Percentiles rank a stretch among this genome's conserved stretches.
Conservation (phyloP, 2,797 vertebrate species). For the Carcharodon carcharias region DNA sequence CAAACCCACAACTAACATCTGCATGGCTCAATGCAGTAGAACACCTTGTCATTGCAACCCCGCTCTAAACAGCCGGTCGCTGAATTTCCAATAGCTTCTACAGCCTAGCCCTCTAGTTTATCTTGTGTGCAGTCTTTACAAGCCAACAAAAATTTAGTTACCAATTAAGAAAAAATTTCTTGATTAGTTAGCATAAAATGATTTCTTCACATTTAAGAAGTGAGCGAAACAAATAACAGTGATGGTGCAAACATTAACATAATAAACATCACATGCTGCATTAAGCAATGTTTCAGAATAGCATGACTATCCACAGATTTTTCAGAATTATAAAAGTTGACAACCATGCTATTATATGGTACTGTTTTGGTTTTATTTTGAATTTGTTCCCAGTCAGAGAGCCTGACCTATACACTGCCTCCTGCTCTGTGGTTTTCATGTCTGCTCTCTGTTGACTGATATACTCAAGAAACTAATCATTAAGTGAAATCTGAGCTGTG, state of each 20-base stretch:
- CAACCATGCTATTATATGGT: not conserved
- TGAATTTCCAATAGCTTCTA: not conserved
- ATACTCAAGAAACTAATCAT: slow-evolving; percentile 56
- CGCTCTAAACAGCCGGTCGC: not conserved
- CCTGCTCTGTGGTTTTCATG: slow-evolving; percentile 32
- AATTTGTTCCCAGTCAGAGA: slow-evolving; percentile 26
- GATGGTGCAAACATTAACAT: too few relatives aligned
- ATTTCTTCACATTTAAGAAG: not conserved
- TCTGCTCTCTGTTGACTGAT: slow-evolving; percentile 54
- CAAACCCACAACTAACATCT: not conserved
- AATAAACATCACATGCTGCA: not conserved
- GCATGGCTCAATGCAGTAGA: not conserved
- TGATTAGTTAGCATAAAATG: not conserved
- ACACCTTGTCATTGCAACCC: not conserved
- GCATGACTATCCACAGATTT: not conserved
- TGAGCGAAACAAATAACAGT: too few relatives aligned
- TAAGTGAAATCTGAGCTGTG: slow-evolving; percentile 55
- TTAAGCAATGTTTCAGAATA: not conserved
- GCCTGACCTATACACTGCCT: slow-evolving; percentile 9
- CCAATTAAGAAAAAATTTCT: not conserved
- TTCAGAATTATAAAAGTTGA: not conserved
- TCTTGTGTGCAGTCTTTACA: not conserved
- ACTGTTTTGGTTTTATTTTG: slow-evolving; percentile 16
- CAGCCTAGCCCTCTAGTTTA: too few relatives aligned
- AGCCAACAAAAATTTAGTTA: not conserved